Evolutionary conservation across 1,140 invertebrate genomes (phyloP), one percentile per base, ranked within the genome.

Genomic region (Trachymyrmex cornetzi): DNA sequence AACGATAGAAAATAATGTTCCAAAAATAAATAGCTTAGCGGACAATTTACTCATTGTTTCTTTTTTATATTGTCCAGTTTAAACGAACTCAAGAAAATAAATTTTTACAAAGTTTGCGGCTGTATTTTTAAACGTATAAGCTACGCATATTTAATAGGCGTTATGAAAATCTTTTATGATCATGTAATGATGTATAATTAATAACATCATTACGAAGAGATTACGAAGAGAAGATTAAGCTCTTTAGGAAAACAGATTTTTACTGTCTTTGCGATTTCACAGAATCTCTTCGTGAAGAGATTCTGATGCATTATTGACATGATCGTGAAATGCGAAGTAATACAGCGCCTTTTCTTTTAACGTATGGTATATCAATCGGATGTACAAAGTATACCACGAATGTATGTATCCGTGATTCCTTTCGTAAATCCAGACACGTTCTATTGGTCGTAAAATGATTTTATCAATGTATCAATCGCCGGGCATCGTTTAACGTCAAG

Each of bases 281-380:
- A 5, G 50, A 66, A 57, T 38, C 22, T 7, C 34, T 71, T 57
- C 27, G 6, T 6, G 34, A 34, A 34, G 34, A 30, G 3, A 3
- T 3, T 30, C 30, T 30, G 6, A 14, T 22, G 11, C 64, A 7
- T 50, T 24, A 14, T 71, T 5, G 50, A 3, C 22, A 30, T 34
- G n/a, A 9, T n/a, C 38, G 7, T 9, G 16, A 69, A 34, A 30
- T 30, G 53, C 67, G 24, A 84, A 74, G 30, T 82, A 82, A 81
- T 84, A 14, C 69, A 7, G 24, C 67, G 24, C 14, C n/a, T 84
- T 75, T 61, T 55, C 63, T 16, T 57, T 38, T 75, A 38, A 44
- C 16, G n/a, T 24, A 24, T 50, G 55, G 22, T 91, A 61, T 82
- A 91, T 91, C 77, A 89, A 82, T 91, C 85, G 71, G 34, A 24